Percentiles rank a stretch among this genome's conserved stretches.
These are phyloP conservation scores for Amphiura filiformis DNA, from an alignment of 35 echinoderm and acorn worm species.

Conservation along the genomic window DNA sequence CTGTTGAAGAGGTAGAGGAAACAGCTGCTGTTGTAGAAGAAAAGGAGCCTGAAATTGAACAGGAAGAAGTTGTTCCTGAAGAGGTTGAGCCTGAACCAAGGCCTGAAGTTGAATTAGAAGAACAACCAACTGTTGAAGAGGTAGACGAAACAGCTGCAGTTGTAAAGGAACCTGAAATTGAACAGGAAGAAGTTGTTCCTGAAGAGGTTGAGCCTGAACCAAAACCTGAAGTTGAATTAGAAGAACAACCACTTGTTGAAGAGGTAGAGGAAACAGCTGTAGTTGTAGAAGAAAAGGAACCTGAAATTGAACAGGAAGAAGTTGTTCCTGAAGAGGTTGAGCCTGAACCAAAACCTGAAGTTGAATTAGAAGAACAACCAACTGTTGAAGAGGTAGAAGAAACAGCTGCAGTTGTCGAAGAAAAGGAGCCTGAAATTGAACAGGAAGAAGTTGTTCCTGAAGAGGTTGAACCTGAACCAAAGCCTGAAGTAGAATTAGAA, in stretches of 20 bases:
- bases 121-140: neutral
- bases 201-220: neutral
- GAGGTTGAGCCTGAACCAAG: neutral
- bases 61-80: conserved; percentile 8
- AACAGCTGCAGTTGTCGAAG: neutral
- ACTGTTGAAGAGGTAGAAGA: neutral
- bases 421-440: neutral
- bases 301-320: neutral
- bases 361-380: conserved; percentile 10
- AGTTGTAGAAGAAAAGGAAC: conserved; percentile 7
- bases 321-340: neutral
- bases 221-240: neutral
- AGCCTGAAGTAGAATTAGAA: too few relatives aligned
- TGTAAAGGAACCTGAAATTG: neutral
- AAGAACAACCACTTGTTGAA: neutral
- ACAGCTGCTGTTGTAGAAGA: neutral
- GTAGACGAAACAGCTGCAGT: neutral
- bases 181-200: neutral
- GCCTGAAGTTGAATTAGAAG: conserved; percentile 2
- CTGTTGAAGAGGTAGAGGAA: neutral
- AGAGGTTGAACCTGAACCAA: too few relatives aligned
- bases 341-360: conserved; percentile 4
- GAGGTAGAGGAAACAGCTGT: neutral
- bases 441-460: neutral
- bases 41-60: neutral